Percentiles rank a stretch among this genome's conserved stretches.
These are phyloP conservation scores for Melanotaenia parkinsoni DNA, from an alignment of 2,797 vertebrate species.

Conservation along the genomic window DNA sequence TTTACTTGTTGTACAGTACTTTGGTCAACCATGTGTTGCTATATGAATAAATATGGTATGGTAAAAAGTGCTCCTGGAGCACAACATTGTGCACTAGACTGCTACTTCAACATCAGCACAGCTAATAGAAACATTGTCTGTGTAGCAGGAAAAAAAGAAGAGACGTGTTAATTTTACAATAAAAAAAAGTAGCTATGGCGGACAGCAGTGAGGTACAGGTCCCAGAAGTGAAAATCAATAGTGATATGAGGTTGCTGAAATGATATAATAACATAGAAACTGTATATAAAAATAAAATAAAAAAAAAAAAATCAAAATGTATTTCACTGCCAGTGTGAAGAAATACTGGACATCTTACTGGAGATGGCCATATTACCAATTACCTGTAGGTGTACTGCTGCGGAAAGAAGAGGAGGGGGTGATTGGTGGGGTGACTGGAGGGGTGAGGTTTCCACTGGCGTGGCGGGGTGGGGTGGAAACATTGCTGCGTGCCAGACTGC, in stretches of 20 bases:
- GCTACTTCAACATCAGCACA: not conserved
- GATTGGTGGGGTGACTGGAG: slow-evolving; percentile 97
- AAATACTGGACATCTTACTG: not conserved
- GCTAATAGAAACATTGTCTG: not conserved
- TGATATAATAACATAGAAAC: too few species aligned
- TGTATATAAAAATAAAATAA: too few species aligned
- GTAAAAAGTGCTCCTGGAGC: not conserved
- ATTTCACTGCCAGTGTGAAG: not conserved
- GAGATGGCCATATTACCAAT: slow-evolving; percentile 1
- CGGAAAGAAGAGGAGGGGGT: slow-evolving; percentile 97
- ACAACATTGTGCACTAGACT: not conserved
- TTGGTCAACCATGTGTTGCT: too few species aligned
- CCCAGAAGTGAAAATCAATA: not conserved
- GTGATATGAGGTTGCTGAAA: too few species aligned
- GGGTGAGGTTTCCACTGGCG: slow-evolving; percentile 96
- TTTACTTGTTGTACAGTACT: too few species aligned
- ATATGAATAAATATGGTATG: too few species aligned
- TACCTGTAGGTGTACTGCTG: slow-evolving; percentile 95
- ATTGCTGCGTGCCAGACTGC: slow-evolving; percentile 89
- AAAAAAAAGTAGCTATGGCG: not conserved
- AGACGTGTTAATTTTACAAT: not conserved
- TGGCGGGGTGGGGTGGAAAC: slow-evolving; percentile 93
- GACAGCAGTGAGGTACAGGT: not conserved
- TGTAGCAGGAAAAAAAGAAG: not conserved
- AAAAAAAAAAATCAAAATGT: too few species aligned